phyloP scores from a whole-genome alignment of 1,140 invertebrate genomes.

The Chionoecetes opilio region DNA sequence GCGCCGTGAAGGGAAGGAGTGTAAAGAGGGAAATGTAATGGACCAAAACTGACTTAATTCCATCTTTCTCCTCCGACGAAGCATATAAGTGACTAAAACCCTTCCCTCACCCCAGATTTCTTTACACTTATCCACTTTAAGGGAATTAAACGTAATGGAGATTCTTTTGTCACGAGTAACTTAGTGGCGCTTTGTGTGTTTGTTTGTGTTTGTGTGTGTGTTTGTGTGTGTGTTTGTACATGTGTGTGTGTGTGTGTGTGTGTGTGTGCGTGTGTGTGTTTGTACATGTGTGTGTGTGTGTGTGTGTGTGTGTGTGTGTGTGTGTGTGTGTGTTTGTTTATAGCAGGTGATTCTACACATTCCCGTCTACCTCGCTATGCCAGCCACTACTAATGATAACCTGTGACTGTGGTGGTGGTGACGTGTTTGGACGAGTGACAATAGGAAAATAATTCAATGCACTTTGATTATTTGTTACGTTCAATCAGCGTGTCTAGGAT shows the following conservation, averaged over 20 bases:
- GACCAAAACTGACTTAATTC: conserved; percentile 29
- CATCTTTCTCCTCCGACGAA: conserved; percentile 25
- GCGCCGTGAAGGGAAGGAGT: not conserved
- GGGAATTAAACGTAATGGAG: conserved; percentile 28
- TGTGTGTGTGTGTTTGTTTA: not conserved
- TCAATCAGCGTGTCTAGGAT: too few relatives aligned
- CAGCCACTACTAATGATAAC: too few relatives aligned
- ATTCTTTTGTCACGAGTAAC: not conserved
- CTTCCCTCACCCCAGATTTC: conserved; percentile 23
- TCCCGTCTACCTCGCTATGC: too few relatives aligned
- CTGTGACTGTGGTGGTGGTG: too few relatives aligned
- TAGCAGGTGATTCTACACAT: too few relatives aligned
- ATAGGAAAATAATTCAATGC: too few relatives aligned
- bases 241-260: conserved; percentile 27
- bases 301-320: not conserved
- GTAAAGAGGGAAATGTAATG: conserved; percentile 20
- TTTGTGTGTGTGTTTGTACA: not conserved
- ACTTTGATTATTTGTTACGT: too few relatives aligned
- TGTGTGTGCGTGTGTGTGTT: conserved; percentile 16
- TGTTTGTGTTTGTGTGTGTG: not conserved
- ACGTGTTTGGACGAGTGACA: too few relatives aligned
- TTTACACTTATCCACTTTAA: conserved; percentile 21
- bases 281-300: not conserved
- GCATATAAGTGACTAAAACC: conserved; percentile 29
- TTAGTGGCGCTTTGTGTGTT: not conserved